These are phyloP conservation scores for Philonicus albiceps DNA, from an alignment of 2,888 invertebrate species.

Conservation along the genomic window DNA sequence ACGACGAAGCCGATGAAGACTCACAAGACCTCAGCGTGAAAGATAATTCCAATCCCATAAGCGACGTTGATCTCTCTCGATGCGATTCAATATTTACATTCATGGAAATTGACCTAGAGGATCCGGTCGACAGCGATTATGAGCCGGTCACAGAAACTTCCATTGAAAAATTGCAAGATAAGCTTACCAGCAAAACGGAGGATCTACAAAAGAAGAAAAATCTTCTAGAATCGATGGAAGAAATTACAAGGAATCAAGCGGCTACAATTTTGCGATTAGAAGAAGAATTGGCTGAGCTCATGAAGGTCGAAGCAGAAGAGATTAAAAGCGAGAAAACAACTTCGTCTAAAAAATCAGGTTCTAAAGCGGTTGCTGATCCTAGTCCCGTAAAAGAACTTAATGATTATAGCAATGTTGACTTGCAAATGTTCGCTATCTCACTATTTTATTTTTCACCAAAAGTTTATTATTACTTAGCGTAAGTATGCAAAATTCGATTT, in stretches of 20 bases:
- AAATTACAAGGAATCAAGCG: not conserved
- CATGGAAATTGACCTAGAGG: not conserved
- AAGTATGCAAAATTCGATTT: not conserved
- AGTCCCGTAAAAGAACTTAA: not conserved
- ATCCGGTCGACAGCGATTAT: not conserved
- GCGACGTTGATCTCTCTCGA: not conserved
- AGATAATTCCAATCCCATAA: not conserved
- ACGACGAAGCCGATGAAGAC: not conserved
- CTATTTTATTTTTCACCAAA: constrained; percentile 41
- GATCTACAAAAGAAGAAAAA: not conserved
- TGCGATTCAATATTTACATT: not conserved
- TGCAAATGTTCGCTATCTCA: constrained; percentile 43
- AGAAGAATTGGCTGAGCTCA: not conserved
- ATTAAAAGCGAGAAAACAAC: not conserved
- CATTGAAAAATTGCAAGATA: not conserved
- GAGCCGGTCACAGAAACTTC: not conserved
- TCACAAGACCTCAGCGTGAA: not conserved
- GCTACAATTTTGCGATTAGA: not conserved
- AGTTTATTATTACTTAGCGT: constrained; percentile 18
- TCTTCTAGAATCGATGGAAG: not conserved
- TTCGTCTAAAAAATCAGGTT: not conserved
- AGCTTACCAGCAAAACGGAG: not conserved
- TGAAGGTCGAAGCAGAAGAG: not conserved
- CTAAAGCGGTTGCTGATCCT: not conserved
- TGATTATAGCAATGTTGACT: constrained; percentile 13